Conservation (phyloP, 2,113 vertebrate genomes). For the Eira barbara region DNA sequence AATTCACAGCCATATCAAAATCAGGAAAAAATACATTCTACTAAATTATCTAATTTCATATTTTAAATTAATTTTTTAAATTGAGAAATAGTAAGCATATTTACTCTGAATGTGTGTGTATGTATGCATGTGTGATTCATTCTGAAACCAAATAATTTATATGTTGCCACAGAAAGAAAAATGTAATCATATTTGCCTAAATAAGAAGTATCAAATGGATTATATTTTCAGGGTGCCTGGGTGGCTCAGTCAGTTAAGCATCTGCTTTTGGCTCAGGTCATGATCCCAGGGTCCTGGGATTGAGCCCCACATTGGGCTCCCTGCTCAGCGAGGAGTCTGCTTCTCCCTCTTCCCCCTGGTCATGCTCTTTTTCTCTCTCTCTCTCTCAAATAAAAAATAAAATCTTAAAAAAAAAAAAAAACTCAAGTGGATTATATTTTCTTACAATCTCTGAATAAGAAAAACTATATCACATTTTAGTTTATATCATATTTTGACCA, state of each 20-base stretch:
- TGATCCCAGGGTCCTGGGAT: no score
- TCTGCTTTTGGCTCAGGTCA: no score
- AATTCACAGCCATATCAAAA: background rate
- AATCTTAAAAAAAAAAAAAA: no score
- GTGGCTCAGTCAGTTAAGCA: no score
- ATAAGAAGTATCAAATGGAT: background rate
- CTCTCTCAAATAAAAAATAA: no score
- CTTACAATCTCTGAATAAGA: background rate
- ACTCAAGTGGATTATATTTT: background rate
- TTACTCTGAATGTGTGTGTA: background rate
- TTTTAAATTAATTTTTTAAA: background rate
- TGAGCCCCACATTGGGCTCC: no score
- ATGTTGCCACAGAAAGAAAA: background rate
- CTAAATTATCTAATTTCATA: background rate
- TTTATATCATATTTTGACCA: background rate
- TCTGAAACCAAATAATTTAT: background rate
- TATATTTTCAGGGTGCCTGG: background rate
- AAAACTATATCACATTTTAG: slow-evolving; percentile 2
- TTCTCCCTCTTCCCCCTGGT: no score
- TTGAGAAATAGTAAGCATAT: background rate
- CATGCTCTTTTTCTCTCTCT: no score
- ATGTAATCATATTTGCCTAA: background rate
- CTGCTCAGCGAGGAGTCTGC: no score
- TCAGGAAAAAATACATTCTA: background rate
- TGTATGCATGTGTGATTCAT: background rate